Percentiles rank a stretch among this genome's conserved stretches.
phyloP scores from a whole-genome alignment of 92 coral and sea anemone species.

The Scolanthus callimorphus region DNA sequence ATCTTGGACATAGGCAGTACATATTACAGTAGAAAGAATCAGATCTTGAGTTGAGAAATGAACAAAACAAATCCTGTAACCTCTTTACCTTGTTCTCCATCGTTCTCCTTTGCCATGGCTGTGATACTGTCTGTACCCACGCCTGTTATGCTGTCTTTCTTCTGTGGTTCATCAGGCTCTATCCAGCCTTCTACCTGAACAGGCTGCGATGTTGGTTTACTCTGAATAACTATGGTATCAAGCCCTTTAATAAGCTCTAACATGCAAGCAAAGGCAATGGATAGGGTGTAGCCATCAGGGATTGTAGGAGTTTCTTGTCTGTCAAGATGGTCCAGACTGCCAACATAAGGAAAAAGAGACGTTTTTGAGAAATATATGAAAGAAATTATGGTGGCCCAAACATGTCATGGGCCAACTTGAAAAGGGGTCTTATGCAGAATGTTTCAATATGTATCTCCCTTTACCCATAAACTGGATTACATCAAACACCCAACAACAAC shows the following conservation, averaged over 20 bases:
- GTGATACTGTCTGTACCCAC: slow-evolving; percentile 82
- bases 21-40: no score
- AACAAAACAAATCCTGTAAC: no score
- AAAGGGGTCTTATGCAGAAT: no score
- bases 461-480: no score
- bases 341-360: no score
- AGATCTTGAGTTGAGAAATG: no score
- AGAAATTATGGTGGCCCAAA: no score
- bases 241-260: slow-evolving; percentile 89
- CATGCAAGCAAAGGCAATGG: slow-evolving; percentile 92
- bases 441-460: no score
- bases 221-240: slow-evolving; percentile 66
- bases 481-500: no score
- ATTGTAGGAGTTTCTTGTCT: slow-evolving; percentile 82
- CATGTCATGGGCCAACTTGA: no score
- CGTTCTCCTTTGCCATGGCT: slow-evolving; percentile 55
- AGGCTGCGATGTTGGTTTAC: slow-evolving; percentile 9
- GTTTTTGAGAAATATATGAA: no score
- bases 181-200: slow-evolving; percentile 89
- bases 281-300: slow-evolving; percentile 90
- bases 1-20: no score
- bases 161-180: slow-evolving; percentile 59
- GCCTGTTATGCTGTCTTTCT: slow-evolving; percentile 74
- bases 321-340: slow-evolving; percentile 93
- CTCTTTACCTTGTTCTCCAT: slow-evolving; percentile 55